A percentile compares a stretch with the other conserved stretches of the same genome.
phyloP scores from a whole-genome alignment of 1,140 invertebrate genomes.

The Drosophila repleta region DNA sequence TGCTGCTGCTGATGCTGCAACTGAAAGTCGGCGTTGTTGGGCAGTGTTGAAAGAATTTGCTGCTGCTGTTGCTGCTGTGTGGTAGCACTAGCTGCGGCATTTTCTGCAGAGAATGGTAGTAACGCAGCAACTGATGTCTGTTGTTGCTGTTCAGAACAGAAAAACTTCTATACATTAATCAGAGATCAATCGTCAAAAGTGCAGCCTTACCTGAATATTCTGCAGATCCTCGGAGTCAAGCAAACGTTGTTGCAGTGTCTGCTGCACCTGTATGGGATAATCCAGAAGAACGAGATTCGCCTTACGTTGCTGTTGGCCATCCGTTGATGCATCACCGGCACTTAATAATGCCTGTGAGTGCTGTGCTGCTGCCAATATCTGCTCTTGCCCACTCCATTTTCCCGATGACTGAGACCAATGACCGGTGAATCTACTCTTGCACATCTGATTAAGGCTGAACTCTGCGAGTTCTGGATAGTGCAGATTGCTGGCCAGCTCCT shows the following conservation, averaged over 20 bases:
- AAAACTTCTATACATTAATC: not conserved
- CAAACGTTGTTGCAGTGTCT: constrained; percentile 64
- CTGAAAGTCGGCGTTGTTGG: constrained; percentile 81
- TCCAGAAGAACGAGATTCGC: constrained; percentile 78
- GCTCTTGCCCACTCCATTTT: constrained; percentile 78
- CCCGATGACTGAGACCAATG: constrained; percentile 67
- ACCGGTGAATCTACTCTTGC: constrained; percentile 75
- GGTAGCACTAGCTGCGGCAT: constrained; percentile 42
- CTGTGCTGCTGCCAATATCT: constrained; percentile 65
- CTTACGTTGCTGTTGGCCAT: constrained; percentile 60
- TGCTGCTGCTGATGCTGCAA: constrained; percentile 71
- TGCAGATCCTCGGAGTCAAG: constrained; percentile 65
- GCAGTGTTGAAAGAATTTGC: constrained; percentile 84
- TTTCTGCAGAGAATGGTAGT: constrained; percentile 69
- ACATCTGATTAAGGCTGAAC: constrained; percentile 80
- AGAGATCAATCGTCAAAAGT: not conserved
- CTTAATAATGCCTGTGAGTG: constrained; percentile 47
- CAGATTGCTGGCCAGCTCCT: constrained; percentile 77
- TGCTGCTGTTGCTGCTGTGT: constrained; percentile 83
- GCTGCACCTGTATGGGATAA: constrained; percentile 74
- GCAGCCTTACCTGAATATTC: constrained; percentile 61
- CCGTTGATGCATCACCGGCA: constrained; percentile 56
- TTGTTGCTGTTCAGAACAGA: constrained; percentile 70
- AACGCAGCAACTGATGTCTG: constrained; percentile 70
- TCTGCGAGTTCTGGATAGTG: constrained; percentile 78